phyloP scores from a whole-genome alignment of 2,113 vertebrate genomes.

The Brachirus orientalis region DNA sequence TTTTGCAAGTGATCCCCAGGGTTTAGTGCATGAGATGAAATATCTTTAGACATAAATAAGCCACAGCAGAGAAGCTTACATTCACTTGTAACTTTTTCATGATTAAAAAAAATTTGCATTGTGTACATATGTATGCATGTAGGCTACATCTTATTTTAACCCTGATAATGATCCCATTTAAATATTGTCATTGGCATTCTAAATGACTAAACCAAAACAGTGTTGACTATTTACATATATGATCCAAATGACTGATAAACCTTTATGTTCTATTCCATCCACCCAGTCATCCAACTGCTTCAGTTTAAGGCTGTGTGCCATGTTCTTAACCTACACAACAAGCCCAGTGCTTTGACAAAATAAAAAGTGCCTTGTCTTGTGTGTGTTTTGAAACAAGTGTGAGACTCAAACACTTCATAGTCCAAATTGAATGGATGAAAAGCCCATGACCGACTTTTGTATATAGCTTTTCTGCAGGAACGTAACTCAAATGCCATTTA shows the following conservation, averaged over 20 bases:
- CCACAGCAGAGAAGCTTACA: background rate
- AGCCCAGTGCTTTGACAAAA: slow-evolving; percentile 11
- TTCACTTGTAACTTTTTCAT: background rate
- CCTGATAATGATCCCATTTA: no score
- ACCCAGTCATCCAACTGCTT: no score
- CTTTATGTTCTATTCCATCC: background rate
- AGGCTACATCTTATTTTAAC: no score
- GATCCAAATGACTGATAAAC: background rate
- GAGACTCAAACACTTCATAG: slow-evolving; percentile 32
- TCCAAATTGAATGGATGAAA: slow-evolving; percentile 55
- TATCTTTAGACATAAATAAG: no score
- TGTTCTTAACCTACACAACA: slow-evolving; percentile 8
- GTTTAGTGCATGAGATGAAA: background rate
- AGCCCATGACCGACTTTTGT: slow-evolving; percentile 43
- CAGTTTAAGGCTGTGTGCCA: background rate
- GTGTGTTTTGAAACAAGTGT: slow-evolving; percentile 40
- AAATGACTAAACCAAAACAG: background rate
- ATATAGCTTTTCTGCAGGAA: slow-evolving; percentile 39
- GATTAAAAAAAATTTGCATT: background rate
- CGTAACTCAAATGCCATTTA: slow-evolving; percentile 56
- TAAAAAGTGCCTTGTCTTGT: slow-evolving; percentile 26
- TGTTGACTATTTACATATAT: background rate
- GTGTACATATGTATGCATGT: background rate
- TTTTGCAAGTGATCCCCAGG: background rate
- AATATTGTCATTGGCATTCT: no score